These are phyloP conservation scores for Carcharodon carcharias DNA, from an alignment of 2,797 vertebrate genomes.

Conservation along the genomic window DNA sequence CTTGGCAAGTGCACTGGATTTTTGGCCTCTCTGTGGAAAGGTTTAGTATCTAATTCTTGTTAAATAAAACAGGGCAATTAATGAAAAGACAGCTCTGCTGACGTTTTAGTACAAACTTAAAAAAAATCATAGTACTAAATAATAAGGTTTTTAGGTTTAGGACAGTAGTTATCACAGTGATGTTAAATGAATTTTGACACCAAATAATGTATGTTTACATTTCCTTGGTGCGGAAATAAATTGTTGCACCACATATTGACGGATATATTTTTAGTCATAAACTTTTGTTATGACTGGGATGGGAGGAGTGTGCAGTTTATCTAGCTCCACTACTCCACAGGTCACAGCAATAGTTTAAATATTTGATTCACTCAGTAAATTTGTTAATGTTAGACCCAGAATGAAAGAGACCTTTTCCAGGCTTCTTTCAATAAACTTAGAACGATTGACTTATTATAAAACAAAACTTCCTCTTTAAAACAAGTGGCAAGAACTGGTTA, in stretches of 20 bases:
- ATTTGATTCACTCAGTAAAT: too few relatives aligned
- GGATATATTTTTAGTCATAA: not conserved
- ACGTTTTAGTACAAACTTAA: not conserved
- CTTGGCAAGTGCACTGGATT: not conserved
- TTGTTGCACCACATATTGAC: not conserved
- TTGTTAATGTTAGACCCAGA: too few relatives aligned
- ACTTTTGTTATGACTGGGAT: too few relatives aligned
- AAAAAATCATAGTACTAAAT: not conserved
- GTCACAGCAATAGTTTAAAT: too few relatives aligned
- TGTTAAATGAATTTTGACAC: not conserved
- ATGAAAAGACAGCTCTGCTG: not conserved
- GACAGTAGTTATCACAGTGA: not conserved
- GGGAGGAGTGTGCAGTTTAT: too few relatives aligned
- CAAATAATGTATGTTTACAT: not conserved
- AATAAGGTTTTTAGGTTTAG: not conserved
- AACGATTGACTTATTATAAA: too few relatives aligned
- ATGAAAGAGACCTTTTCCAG: too few relatives aligned
- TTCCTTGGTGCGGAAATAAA: not conserved
- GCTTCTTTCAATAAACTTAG: too few relatives aligned
- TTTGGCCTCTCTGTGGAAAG: not conserved
- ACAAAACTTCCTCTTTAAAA: too few relatives aligned
- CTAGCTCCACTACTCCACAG: too few relatives aligned
- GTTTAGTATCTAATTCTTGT: not conserved
- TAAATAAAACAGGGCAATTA: not conserved
- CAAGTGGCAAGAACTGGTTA: too few relatives aligned